Evolutionary conservation across 2,113 vertebrate species (phyloP).

Genomic region (Carlito syrichta): DNA sequence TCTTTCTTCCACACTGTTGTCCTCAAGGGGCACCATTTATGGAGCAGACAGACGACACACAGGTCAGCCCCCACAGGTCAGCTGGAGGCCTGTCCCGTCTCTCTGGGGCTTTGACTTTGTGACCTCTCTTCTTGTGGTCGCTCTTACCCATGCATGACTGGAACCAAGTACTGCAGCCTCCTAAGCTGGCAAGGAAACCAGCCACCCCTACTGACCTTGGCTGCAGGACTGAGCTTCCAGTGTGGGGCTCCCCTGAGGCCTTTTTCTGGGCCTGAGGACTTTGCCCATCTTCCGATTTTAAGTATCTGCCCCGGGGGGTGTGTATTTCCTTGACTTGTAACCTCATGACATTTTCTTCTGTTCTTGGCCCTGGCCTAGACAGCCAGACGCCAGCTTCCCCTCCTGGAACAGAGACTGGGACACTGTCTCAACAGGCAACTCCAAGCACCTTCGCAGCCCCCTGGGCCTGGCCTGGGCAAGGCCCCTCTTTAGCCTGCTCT

Average conservation of each 20-base stretch:
- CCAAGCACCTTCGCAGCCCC: background rate
- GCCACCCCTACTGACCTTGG: accelerated
- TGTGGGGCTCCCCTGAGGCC: no score
- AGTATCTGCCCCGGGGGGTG: no score
- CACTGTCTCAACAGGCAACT: accelerated
- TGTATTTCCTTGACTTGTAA: background rate
- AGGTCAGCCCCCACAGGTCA: accelerated
- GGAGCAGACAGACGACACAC: background rate
- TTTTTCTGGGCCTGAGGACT: accelerated
- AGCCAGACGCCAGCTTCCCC: accelerated
- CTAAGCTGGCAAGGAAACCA: accelerated
- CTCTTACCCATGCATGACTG: accelerated
- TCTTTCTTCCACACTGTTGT: no score
- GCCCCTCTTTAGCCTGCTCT: no score
- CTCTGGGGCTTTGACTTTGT: accelerated
- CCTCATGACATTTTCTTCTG: background rate
- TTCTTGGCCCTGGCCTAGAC: background rate
- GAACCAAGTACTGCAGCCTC: accelerated
- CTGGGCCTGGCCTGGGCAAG: no score
- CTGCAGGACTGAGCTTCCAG: accelerated
- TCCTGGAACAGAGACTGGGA: background rate
- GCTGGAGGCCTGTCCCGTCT: accelerated
- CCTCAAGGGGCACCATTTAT: accelerated
- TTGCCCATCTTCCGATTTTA: background rate
- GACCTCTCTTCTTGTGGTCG: no score